Evolutionary conservation across 2,797 vertebrate genomes (phyloP).

Genomic region (Mormyrops attenuatus): DNA sequence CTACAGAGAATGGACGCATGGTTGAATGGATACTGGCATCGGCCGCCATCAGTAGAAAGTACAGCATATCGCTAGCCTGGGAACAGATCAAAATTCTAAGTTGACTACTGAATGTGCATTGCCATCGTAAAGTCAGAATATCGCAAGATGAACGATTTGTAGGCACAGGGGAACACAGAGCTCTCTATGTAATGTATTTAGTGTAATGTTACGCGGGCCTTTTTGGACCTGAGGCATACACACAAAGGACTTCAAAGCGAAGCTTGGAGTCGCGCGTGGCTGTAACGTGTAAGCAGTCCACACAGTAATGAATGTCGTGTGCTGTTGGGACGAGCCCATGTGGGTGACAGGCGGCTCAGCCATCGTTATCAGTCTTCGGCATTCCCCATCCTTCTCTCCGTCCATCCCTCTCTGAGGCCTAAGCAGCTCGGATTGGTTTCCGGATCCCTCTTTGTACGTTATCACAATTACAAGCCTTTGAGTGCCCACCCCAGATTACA

Average conservation of each 20-base stretch:
- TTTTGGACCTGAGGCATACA: background rate
- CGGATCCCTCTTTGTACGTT: conserved; percentile 53
- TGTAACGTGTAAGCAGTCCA: background rate
- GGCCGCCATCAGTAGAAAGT: too few species aligned
- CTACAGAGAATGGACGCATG: too few species aligned
- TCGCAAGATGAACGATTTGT: too few species aligned
- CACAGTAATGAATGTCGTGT: background rate
- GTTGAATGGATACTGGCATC: too few species aligned
- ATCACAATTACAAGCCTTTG: conserved; percentile 61
- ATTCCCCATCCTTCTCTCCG: background rate
- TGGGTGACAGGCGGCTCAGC: background rate
- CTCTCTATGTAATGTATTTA: background rate
- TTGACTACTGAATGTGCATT: too few species aligned
- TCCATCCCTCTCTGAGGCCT: conserved; percentile 28
- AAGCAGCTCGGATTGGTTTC: conserved; percentile 51
- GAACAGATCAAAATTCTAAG: too few species aligned
- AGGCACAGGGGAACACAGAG: background rate
- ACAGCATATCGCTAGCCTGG: too few species aligned
- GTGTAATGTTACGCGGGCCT: background rate
- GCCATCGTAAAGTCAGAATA: too few species aligned
- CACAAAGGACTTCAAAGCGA: background rate
- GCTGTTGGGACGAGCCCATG: background rate
- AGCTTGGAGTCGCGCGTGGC: background rate
- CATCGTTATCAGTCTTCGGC: conserved; percentile 1
- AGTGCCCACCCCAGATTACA: conserved; percentile 61